Evolutionary conservation across 2,113 vertebrate genomes (phyloP).

Genomic region (Erythrocercus mccallii): DNA sequence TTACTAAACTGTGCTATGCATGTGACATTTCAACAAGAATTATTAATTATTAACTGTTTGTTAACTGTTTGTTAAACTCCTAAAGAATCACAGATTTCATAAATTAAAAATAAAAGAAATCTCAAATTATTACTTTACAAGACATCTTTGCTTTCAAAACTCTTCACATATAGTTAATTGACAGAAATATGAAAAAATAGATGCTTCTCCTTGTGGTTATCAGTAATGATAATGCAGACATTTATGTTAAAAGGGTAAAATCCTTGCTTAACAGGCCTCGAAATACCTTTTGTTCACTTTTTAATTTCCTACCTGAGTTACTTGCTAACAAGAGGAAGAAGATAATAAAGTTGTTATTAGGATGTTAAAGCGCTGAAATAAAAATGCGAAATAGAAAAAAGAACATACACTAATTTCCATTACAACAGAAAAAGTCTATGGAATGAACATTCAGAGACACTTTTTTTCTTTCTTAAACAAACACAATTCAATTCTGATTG

Average conservation of each 20-base stretch:
- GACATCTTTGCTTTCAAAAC: background rate
- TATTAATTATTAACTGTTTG: too few species aligned
- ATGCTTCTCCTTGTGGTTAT: background rate
- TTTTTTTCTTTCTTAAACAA: background rate
- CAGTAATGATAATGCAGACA: background rate
- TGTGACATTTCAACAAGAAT: background rate
- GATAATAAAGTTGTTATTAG: background rate
- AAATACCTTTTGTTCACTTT: background rate
- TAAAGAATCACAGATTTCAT: background rate
- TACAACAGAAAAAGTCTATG: background rate
- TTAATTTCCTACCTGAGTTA: background rate
- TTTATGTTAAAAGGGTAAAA: background rate
- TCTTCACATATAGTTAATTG: background rate
- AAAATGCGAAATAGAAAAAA: background rate
- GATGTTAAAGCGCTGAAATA: background rate
- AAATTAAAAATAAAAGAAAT: background rate
- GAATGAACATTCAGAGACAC: background rate
- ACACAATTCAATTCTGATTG: background rate
- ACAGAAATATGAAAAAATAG: background rate
- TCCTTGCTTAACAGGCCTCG: background rate
- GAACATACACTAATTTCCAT: background rate
- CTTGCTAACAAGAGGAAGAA: background rate
- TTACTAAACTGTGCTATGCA: background rate
- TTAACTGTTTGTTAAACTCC: background rate
- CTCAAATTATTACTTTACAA: background rate